Conservation (phyloP, 2,797 vertebrate genomes). For the Paedocypris micromegethes region DNA sequence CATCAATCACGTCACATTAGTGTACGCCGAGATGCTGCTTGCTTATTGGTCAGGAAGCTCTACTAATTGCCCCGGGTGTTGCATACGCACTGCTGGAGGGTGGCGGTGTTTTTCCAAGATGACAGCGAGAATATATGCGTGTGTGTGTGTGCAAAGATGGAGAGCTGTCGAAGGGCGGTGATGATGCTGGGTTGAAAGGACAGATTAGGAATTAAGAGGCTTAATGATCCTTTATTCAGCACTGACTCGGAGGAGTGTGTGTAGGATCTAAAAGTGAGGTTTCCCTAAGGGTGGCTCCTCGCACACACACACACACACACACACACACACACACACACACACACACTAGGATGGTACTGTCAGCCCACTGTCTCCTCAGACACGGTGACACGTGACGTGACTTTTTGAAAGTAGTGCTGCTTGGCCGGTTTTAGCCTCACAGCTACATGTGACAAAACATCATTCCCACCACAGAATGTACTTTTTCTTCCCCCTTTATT, state of each 20-base stretch:
- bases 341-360: constrained; percentile 13
- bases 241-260: constrained; percentile 37
- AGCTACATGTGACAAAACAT: background rate
- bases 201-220: constrained; percentile 46
- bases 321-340: constrained; percentile 12
- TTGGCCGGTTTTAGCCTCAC: constrained; percentile 8
- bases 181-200: constrained; percentile 44
- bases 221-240: constrained; percentile 49
- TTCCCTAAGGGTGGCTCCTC: constrained; percentile 34
- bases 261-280: constrained; percentile 38
- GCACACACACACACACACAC: constrained; percentile 18
- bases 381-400: constrained; percentile 4
- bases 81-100: constrained; percentile 31
- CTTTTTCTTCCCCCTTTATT: no score
- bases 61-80: constrained; percentile 43
- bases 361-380: constrained; percentile 20
- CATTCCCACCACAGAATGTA: no score
- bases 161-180: constrained; percentile 31
- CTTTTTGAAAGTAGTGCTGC: constrained; percentile 12
- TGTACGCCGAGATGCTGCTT: constrained; percentile 28
- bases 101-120: constrained; percentile 27
- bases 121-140: constrained; percentile 22
- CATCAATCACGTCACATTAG: constrained; percentile 42
- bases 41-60: constrained; percentile 41
- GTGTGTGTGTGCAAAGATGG: background rate